phyloP scores from a whole-genome alignment of 2,113 vertebrate genomes.

The Cnemophilus loriae region DNA sequence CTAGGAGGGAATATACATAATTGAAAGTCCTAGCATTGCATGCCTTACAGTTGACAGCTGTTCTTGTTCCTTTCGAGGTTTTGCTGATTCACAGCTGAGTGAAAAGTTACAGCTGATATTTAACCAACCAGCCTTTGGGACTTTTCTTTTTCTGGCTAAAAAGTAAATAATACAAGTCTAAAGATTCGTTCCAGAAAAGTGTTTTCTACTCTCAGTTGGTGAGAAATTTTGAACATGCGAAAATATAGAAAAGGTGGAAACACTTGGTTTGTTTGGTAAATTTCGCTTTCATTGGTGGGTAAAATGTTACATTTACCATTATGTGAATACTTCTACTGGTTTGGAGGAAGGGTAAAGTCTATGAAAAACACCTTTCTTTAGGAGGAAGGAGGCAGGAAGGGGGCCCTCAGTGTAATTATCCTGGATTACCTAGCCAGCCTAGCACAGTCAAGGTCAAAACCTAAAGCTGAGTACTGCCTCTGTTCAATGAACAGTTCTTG shows the following conservation, averaged over 20 bases:
- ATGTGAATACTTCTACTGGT: background rate
- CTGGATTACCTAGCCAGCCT: background rate
- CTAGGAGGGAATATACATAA: background rate
- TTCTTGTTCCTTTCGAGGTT: background rate
- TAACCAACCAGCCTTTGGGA: background rate
- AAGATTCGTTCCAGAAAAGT: background rate
- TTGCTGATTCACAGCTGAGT: background rate
- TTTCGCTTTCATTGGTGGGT: background rate
- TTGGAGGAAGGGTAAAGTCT: background rate
- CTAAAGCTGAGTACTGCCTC: background rate
- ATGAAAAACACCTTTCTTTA: background rate
- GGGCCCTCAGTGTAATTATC: background rate
- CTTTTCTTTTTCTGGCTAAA: background rate
- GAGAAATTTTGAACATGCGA: background rate
- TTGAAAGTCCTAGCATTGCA: background rate
- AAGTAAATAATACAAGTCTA: background rate
- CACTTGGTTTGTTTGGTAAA: background rate
- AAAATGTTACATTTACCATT: background rate
- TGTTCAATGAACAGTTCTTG: background rate
- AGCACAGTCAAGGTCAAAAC: background rate
- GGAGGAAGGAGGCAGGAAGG: background rate
- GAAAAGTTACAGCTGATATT: background rate
- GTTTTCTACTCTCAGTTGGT: background rate
- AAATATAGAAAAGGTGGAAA: background rate
- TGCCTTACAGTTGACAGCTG: background rate